phyloP scores from a whole-genome alignment of 2,888 invertebrate species.

The Drosophila prolongata region DNA sequence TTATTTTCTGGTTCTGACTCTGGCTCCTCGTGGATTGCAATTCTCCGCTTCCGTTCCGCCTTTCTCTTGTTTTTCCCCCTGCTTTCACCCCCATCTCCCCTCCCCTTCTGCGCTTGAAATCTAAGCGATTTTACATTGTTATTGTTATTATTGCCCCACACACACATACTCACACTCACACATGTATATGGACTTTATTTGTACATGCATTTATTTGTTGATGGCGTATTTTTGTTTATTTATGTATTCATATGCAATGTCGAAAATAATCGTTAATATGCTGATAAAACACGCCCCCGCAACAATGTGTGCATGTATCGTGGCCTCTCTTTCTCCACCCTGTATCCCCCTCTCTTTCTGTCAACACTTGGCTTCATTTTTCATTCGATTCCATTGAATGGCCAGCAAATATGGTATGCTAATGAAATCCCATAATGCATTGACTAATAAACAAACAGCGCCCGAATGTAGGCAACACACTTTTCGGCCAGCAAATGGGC shows the following conservation, averaged over 20 bases:
- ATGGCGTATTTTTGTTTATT: constrained; percentile 73
- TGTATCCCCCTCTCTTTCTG: constrained; percentile 2
- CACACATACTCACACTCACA: constrained; percentile 13
- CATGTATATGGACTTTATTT: constrained; percentile 48
- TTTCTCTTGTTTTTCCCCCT: constrained; percentile 59
- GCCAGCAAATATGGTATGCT: constrained; percentile 37
- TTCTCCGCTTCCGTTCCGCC: constrained; percentile 55
- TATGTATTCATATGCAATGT: constrained; percentile 77
- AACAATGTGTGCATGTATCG: constrained; percentile 10
- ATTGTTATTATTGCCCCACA: constrained; percentile 72
- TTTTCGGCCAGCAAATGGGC: constrained; percentile 25
- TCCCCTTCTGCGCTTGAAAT: constrained; percentile 68
- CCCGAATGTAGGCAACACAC: constrained; percentile 43
- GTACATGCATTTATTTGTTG: constrained; percentile 74
- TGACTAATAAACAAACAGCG: constrained; percentile 44
- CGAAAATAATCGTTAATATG: constrained; percentile 77
- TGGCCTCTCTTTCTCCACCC: not conserved
- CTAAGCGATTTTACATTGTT: constrained; percentile 81
- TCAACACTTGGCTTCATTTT: constrained; percentile 57
- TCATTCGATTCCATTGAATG: constrained; percentile 43
- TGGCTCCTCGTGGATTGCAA: constrained; percentile 24
- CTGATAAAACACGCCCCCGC: constrained; percentile 65
- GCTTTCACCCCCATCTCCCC: not conserved
- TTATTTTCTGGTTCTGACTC: constrained; percentile 1
- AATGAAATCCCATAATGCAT: constrained; percentile 49